Conservation (phyloP, 2,113 vertebrate genomes). For the Cranoglanis bouderius region DNA sequence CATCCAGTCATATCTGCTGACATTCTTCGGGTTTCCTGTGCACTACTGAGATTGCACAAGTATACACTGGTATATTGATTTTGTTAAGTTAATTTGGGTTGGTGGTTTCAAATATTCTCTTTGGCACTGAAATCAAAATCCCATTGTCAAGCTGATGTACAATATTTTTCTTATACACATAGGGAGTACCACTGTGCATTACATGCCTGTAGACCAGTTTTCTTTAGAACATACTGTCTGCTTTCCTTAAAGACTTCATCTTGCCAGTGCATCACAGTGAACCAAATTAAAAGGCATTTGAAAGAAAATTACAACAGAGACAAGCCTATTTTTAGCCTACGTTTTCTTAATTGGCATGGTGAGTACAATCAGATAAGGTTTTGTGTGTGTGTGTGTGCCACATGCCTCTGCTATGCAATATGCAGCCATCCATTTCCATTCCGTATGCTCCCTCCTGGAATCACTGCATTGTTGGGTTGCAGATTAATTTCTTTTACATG, state of each 20-base stretch:
- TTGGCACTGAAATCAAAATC: neutral
- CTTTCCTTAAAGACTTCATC: conserved; percentile 42
- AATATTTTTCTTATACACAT: neutral
- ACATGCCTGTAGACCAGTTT: conserved; percentile 16
- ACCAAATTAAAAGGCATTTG: conserved; percentile 65
- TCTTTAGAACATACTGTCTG: conserved; percentile 21
- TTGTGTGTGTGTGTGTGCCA: conserved; percentile 55
- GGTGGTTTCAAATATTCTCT: neutral
- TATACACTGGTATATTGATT: neutral
- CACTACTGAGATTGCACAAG: neutral
- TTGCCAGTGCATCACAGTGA: conserved; percentile 37
- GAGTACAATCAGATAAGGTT: conserved; percentile 71
- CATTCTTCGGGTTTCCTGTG: neutral
- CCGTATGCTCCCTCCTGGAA: conserved; percentile 37
- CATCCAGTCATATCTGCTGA: neutral
- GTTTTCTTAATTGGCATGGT: conserved; percentile 72
- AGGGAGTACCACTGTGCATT: neutral
- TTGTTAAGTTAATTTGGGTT: neutral
- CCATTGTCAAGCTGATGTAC: conserved; percentile 6
- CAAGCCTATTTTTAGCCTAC: conserved; percentile 65
- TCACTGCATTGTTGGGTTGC: conserved; percentile 32
- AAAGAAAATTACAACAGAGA: conserved; percentile 64
- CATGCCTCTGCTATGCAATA: conserved; percentile 58
- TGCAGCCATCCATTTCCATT: conserved; percentile 53
- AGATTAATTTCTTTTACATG: conserved; percentile 30